phyloP scores from a whole-genome alignment of 64 coral and sea anemone genomes.

The Montipora sp. region DNA sequence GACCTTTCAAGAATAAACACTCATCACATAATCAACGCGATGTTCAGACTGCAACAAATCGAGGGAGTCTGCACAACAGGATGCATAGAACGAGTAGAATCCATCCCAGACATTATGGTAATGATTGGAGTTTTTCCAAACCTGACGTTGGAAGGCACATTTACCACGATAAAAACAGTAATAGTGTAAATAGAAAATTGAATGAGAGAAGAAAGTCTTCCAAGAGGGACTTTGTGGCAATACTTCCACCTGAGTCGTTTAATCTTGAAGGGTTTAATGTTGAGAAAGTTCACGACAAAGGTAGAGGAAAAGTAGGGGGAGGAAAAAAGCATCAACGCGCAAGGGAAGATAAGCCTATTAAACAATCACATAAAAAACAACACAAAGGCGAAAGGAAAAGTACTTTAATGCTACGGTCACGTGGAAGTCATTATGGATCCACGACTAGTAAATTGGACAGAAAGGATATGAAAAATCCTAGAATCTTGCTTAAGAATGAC shows the following conservation, averaged over 20 bases:
- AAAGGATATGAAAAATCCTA: too few species aligned
- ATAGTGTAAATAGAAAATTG: neutral
- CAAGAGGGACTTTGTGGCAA: slow-evolving; percentile 37
- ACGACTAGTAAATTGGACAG: neutral
- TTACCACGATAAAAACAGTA: neutral
- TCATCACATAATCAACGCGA: neutral
- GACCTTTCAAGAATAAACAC: neutral
- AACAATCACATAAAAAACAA: neutral
- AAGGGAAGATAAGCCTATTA: neutral
- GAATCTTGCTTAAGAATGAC: too few species aligned
- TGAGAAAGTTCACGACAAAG: neutral
- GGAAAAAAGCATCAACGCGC: neutral
- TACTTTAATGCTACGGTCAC: neutral
- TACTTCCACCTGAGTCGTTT: slow-evolving; percentile 2
- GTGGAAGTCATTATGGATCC: neutral
- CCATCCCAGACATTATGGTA: too few species aligned
- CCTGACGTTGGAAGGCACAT: neutral
- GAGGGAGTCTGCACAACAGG: neutral
- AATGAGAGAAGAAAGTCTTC: neutral
- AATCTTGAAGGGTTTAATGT: slow-evolving; percentile 31
- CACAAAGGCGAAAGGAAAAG: neutral
- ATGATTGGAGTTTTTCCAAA: neutral
- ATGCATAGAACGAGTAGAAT: neutral
- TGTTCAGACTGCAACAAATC: neutral
- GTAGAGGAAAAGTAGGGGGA: neutral